These are phyloP conservation scores for Lepeophtheirus nordmannii DNA, from an alignment of 2,888 invertebrate species.

Conservation along the genomic window DNA sequence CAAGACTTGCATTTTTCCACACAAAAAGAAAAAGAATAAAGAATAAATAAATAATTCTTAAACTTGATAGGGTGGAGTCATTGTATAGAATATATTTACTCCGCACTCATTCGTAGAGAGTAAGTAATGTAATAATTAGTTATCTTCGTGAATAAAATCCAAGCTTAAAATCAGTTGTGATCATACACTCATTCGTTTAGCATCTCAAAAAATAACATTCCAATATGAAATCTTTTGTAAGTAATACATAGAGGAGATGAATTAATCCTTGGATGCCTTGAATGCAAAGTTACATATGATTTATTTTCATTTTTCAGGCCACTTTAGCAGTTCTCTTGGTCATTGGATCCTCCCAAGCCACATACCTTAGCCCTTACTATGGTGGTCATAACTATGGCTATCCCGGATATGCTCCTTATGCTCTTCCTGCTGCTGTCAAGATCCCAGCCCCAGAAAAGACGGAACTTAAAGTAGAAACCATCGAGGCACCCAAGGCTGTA, in stretches of 20 bases:
- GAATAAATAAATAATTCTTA: too few relatives aligned
- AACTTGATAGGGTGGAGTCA: not conserved
- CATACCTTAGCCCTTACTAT: not conserved
- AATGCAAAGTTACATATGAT: not conserved
- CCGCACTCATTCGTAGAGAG: too few relatives aligned
- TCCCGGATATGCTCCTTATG: conserved; percentile 12
- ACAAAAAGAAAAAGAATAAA: too few relatives aligned
- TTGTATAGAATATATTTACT: not conserved
- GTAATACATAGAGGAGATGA: not conserved
- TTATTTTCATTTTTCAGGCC: not conserved
- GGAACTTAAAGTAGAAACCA: not conserved
- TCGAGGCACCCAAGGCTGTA: not conserved
- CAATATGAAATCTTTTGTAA: conserved; percentile 22
- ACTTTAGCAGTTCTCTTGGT: not conserved
- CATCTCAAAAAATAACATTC: conserved; percentile 13
- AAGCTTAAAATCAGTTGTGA: conserved; percentile 4
- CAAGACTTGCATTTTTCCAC: too few relatives aligned
- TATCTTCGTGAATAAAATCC: not conserved
- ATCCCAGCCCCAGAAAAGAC: not conserved
- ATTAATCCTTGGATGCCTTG: too few relatives aligned
- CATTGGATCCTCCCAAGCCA: not conserved
- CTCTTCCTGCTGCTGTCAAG: not conserved
- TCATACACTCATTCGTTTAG: conserved; percentile 20
- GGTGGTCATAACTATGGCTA: not conserved
- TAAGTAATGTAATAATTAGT: not conserved